Evolutionary conservation across 1,140 invertebrate species (phyloP).

Genomic region (Scylla paramamosain): DNA sequence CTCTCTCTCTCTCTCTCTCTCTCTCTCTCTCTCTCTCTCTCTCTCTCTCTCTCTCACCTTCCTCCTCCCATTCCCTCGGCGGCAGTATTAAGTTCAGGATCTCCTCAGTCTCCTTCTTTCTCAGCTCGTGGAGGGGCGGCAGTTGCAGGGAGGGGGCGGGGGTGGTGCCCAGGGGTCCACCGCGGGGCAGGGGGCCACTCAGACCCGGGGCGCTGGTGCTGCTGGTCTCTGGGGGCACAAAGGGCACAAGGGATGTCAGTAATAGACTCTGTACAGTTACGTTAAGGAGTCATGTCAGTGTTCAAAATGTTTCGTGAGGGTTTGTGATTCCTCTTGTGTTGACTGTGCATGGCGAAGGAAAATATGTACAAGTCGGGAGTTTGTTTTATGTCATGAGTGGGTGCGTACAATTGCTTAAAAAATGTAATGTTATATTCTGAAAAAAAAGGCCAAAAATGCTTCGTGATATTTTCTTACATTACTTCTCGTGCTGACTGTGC

Average conservation of each 20-base stretch:
- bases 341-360: too few species aligned
- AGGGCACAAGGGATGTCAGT: background rate
- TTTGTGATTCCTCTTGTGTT: too few species aligned
- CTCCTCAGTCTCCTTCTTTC: constrained; percentile 88
- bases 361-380: too few species aligned
- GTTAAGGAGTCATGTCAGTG: too few species aligned
- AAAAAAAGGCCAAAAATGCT: too few species aligned
- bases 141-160: constrained; percentile 83
- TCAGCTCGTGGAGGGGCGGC: constrained; percentile 76
- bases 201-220: constrained; percentile 90
- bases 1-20: background rate
- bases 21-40: too few species aligned
- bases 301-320: too few species aligned
- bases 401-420: too few species aligned
- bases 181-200: constrained; percentile 94
- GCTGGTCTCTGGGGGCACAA: constrained; percentile 83
- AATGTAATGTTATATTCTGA: too few species aligned
- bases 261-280: background rate
- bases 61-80: constrained; percentile 96
- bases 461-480: too few species aligned
- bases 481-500: too few species aligned
- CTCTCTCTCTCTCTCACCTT: constrained; percentile 81
- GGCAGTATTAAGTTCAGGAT: constrained; percentile 97
- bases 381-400: too few species aligned
- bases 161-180: constrained; percentile 91